Evolutionary conservation across 2,888 invertebrate genomes (phyloP), one percentile per base, ranked within the genome.

Genomic region (Caenorhabditis plicata): DNA sequence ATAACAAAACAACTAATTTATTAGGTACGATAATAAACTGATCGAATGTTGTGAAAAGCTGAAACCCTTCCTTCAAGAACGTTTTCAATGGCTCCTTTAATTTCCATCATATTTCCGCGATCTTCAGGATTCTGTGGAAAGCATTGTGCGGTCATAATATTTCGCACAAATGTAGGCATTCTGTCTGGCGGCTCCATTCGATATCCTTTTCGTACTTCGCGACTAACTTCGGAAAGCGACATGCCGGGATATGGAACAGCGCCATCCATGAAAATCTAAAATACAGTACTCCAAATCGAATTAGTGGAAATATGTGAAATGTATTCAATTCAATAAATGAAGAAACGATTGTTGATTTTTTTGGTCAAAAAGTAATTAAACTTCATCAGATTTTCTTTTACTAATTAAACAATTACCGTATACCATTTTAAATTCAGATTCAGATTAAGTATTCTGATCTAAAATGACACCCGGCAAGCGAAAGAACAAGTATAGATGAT

Each of bases 101-200:
- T 55, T 11, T 62, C 62, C 7, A 29, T 48, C 55, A 62, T 62
- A 29, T 62, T 62, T 19, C 44, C 51, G 25, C 62, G 55, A 33
- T 62, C 62, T 23, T 42, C 51, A 4, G 62, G 55, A 19, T 5
- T 39, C 26, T 56, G 55, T 7, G 51, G 47, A 49, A 49, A 62
- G 32, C 62, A 62, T 27, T 47, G 39, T 17, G 25, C 38, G 1
- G 45, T 17, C 71, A 71, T 71, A 44, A 71, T 58, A 27, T 50
- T 48, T n/a, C 67, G 50, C 9, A 64, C 38, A 17, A 58, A 50
- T 23, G 46, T 47, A n/a, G 71, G 71, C 71, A 71, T 69, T 35
- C 53, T 47, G 41, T 71, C 71, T 2, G 71, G 71, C n/a, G 68
- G 51, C n/a, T 51, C 45, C 71, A 69, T 66, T 27, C 68, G 54